Conservation (phyloP, 2,888 invertebrate species). For the Pandemis cinnamomeana region DNA sequence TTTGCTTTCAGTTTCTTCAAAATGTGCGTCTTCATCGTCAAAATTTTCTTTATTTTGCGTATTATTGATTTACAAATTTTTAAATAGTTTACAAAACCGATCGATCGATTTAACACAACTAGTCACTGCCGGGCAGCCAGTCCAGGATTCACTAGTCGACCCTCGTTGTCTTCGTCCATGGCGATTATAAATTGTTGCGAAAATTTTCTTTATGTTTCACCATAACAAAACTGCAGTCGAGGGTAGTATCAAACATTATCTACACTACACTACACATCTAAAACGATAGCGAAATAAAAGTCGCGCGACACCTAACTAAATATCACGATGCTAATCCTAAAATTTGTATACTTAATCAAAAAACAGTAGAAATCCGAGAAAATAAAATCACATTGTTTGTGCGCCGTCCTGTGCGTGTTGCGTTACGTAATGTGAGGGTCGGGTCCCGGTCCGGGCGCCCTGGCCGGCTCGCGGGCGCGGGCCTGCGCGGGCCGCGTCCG, state of each 20-base stretch:
- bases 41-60: constrained; percentile 2
- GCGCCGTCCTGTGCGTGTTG: constrained; percentile 84
- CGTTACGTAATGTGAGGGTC: constrained; percentile 82
- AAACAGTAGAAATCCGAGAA: constrained; percentile 77
- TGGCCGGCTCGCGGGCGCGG: constrained; percentile 49
- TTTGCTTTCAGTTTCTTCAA: constrained; percentile 47
- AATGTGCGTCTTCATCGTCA: constrained; percentile 30
- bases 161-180: constrained; percentile 44
- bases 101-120: constrained; percentile 52
- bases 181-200: constrained; percentile 45
- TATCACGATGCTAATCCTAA: constrained; percentile 79
- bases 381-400: constrained; percentile 84
- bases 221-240: constrained; percentile 62
- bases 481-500: constrained; percentile 42
- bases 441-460: constrained; percentile 58
- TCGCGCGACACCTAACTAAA: constrained; percentile 75
- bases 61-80: constrained; percentile 21
- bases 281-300: constrained; percentile 61
- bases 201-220: constrained; percentile 47
- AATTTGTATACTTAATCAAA: constrained; percentile 75
- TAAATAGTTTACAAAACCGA: constrained; percentile 47
- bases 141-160: constrained; percentile 44
- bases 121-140: constrained; percentile 36
- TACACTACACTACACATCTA: constrained; percentile 67
- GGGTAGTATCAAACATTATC: constrained; percentile 53